These are phyloP conservation scores for Wasmannia auropunctata DNA, from an alignment of 1,140 invertebrate genomes.

Conservation along the genomic window DNA sequence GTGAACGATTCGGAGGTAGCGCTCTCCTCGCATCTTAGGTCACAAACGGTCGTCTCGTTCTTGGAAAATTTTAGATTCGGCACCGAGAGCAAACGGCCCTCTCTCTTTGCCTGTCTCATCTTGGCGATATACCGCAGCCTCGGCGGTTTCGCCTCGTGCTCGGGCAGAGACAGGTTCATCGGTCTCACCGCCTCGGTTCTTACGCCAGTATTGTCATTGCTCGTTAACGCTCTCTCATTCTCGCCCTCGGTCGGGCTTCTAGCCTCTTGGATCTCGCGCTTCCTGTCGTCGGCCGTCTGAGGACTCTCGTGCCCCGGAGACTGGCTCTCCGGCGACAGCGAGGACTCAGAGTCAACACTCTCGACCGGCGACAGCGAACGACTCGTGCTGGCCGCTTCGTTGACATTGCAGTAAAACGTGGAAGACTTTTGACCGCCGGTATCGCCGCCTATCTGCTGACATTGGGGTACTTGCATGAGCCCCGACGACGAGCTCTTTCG, in stretches of 20 bases:
- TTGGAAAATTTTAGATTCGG: conserved; percentile 90
- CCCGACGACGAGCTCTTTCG: conserved; percentile 54
- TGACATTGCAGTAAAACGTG: conserved; percentile 83
- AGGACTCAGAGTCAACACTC: conserved; percentile 71
- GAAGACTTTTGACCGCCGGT: conserved; percentile 81
- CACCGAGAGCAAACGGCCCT: conserved; percentile 90
- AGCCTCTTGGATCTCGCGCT: conserved; percentile 30
- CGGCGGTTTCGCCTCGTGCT: conserved; percentile 86
- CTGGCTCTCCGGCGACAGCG: conserved; percentile 59
- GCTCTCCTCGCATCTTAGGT: conserved; percentile 81
- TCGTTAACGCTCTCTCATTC: not conserved
- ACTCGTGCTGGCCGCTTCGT: conserved; percentile 75
- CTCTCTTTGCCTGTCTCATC: conserved; percentile 86
- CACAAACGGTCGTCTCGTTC: conserved; percentile 79
- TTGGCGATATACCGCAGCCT: conserved; percentile 87
- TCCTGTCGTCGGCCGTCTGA: conserved; percentile 46
- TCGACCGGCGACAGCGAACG: conserved; percentile 80
- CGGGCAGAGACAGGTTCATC: conserved; percentile 88
- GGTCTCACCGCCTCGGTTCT: conserved; percentile 81
- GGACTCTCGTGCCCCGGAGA: conserved; percentile 52
- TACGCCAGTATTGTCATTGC: not conserved
- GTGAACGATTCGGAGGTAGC: conserved; percentile 87
- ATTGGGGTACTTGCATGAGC: conserved; percentile 83
- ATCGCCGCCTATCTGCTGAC: conserved; percentile 70
- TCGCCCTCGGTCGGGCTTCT: conserved; percentile 55